Evolutionary conservation across 2,888 invertebrate genomes (phyloP), one percentile per base, ranked within the genome.

Genomic region (Alviniconcha strummeri): DNA sequence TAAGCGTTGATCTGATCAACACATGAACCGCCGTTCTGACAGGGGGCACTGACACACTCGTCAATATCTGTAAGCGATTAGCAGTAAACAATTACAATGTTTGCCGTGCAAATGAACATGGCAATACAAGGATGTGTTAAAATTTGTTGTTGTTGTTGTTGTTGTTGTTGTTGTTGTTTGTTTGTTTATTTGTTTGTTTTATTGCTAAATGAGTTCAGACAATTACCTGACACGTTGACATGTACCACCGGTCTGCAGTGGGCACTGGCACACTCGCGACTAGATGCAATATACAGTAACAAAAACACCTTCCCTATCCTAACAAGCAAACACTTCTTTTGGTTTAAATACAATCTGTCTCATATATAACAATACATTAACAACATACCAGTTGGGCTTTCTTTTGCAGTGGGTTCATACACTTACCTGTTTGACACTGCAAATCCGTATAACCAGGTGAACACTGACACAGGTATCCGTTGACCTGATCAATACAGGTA

Each of bases 161-260:
- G 36, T 36, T 36, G 36, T 36, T 36, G 36, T 36, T 36, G 36
- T n/a, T n/a, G n/a, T n/a, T 36, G 36, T 36, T 36, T 36, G 0
- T 36, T 36, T 36, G 36, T 36, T 36, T 36, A 3, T 36, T 36
- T 36, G 36, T 3, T 36, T 36, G 36, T 36, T 36, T n/a, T n/a
- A n/a, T n/a, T 36, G 3, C 36, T 36, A 36, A 36, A 36, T 36
- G 36, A 36, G 36, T 36, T 36, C 36, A 36, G 36, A 36, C 36
- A 36, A 36, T 36, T 36, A 36, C 36, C 36, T 72, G 56, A 67
- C 54, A 55, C 69, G 72, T 13, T 56, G 56, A 64, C 60, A 17
- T 17, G 79, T 79, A 57, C 64, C 79, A n/a, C 60, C 57, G 79
- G 57, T 79, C 60, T 36, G 57, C 79, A 79, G 36, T 64, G 79